phyloP scores from a whole-genome alignment of 2,888 invertebrate species.

The Drosophila barbarae region DNA sequence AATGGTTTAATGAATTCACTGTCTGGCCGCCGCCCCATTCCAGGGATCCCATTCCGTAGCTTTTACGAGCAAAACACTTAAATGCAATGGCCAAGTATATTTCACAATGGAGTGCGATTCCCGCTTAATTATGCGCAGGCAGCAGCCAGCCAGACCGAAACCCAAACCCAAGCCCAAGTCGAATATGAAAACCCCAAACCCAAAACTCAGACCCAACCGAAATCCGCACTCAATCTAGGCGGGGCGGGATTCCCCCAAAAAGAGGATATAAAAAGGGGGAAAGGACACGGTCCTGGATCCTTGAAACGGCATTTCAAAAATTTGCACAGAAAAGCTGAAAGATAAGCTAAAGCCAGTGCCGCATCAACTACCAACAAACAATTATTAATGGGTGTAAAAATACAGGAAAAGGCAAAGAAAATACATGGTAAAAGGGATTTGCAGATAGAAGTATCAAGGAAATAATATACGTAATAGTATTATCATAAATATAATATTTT shows the following conservation, averaged over 20 bases:
- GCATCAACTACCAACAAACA: slow-evolving; percentile 51
- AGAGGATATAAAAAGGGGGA: slow-evolving; percentile 3
- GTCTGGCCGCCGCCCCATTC: slow-evolving; percentile 31
- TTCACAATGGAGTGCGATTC: slow-evolving; percentile 29
- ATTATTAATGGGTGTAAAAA: slow-evolving; percentile 28
- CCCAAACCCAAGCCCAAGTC: slow-evolving; percentile 12
- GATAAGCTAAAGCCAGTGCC: slow-evolving; percentile 41
- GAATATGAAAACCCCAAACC: slow-evolving; percentile 9
- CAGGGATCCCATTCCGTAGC: slow-evolving; percentile 7
- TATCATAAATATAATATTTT: no score
- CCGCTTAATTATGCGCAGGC: slow-evolving; percentile 63
- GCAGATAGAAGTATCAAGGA: not conserved
- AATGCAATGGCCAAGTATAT: slow-evolving; percentile 40
- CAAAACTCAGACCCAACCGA: slow-evolving; percentile 5
- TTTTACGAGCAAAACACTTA: slow-evolving; percentile 39
- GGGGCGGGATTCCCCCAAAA: slow-evolving; percentile 3
- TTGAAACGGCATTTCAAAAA: slow-evolving; percentile 46
- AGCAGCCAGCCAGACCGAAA: slow-evolving; percentile 30
- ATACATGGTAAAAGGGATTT: not conserved
- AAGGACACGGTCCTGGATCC: slow-evolving; percentile 45
- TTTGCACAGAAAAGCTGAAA: slow-evolving; percentile 46
- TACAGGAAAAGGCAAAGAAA: not conserved
- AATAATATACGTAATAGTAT: no score
- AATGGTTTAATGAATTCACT: slow-evolving; percentile 61
- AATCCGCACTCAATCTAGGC: slow-evolving; percentile 30